Base-by-base conservation (phyloP, 2,113 vertebrate genomes). In the Nicator chloris region DNA sequence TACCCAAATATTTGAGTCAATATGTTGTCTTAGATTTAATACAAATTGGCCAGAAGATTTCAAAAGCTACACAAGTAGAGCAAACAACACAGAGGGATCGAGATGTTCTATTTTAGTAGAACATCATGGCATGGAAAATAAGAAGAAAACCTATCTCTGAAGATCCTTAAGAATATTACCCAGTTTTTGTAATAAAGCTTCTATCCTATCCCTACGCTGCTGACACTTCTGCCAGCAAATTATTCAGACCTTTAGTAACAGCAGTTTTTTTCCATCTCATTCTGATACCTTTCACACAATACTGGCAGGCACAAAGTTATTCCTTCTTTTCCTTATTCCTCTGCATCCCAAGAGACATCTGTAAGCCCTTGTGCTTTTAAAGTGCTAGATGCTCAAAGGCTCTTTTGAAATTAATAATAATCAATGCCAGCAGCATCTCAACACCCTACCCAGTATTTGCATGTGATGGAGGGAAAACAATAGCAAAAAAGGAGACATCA, bases 391-490 rank as follows among this genome's bases (percentile, higher is more conserved):
- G 89, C 92, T 95, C 93, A 95, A 96, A 93, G 92, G 66, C 94
- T 95, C 68, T 92, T 95, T 81, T 95, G 95, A 96, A 96, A 95
- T 89, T 91, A 96, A 95, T 95, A 97, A 96, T 92, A 91, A 95
- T 86, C 81, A 95, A 80, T 95, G 94, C 95, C 96, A 96, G 79
- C 95, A 96, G 85, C 96, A 95, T 95, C 96, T 97, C 95, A 97
- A 93, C 92, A 95, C 94, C 49, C 91, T 86, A 69, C 61, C 78
- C 93, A 95, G 85, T 88, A 87, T 94, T 96, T 95, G 79, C 65
- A 92, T 96, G 95, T 82, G 92, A 94, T 68, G 83, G 93, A 92
- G 10, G 35, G 66, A 96, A 94, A 95, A 96, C 95, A 97, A 97
- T 97, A 94, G 96, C 71, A 95, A 94, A 89, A 90, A 96, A 92